Base-by-base conservation (phyloP, 2,113 vertebrate species). In the Epinephelus lanceolatus region DNA sequence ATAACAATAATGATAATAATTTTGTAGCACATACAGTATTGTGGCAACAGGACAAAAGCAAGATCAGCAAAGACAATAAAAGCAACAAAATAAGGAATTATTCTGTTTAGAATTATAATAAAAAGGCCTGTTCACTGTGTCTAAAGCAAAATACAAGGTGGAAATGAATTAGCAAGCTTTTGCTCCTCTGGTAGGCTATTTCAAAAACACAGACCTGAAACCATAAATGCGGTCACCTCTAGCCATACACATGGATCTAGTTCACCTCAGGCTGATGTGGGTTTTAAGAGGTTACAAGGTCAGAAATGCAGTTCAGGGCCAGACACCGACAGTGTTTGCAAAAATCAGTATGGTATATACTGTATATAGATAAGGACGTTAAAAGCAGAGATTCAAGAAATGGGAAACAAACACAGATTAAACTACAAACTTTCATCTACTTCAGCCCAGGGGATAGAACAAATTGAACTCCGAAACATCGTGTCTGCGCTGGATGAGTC, bases 401-500 rank as follows among this genome's bases (percentile, higher is more conserved):
- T 12, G 42, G 51, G 65, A 88, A 83, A 80, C 67, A 67, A 69
- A 56, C 45, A 45, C 33, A 55, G 27, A 72, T 65, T 65, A 71
- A 86, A 76, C 37, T 52, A 27, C 30, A 88, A 83, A 73, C 42
- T 70, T 52, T 21, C 56, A 76, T 75, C 69, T 40, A 57, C 67
- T 71, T 80, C 18, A 78, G 25, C 71, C 71, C 70, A 45, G 59
- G 77, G 71, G 80, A 81, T 42, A 19, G 67, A 61, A 82, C 33
- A 89, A 79, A 84, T 88, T 75, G 60, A 42, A 86, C 66, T 84
- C 37, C 13, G 23, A 77, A 71, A 84, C 81, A 79, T 60, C 56
- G 74, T 82, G 75, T 89, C 68, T 67, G 79, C 79, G 13, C 71
- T 61, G 78, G 68, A 89, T 88, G 83, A 90, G 79, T 89, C 82